Base-by-base conservation (phyloP, 2,113 vertebrate genomes). In the Cyphomyrus discorhynchus region DNA sequence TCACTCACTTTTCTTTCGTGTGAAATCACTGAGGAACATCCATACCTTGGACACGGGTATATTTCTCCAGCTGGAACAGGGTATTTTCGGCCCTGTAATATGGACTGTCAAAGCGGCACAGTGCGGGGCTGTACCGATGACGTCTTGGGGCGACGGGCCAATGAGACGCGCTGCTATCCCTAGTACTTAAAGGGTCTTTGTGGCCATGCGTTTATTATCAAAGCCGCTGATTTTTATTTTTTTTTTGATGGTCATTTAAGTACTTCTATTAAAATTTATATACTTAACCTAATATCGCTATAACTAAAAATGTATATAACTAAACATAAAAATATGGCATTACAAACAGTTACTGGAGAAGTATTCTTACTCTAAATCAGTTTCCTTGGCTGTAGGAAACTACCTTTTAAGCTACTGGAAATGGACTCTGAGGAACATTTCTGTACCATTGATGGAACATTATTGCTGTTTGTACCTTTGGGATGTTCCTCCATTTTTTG, bases 31-130 rank as follows among this genome's bases (percentile, higher is more conserved):
- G 19, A 46, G 82, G 42, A 45, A 89, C 31, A 89, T 89, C 70
- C 70, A 49, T 89, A 11, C 47, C 88, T 82, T 19, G 15, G 70
- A 89, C 27, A 50, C 88, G 66, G 47, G n/a, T 8, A 53, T 35
- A 46, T 70, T 42, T n/a, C 35, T 70, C 80, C 85, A 46, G 47
- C 53, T 50, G 77, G 39, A 87, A 88, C 87, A 58, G 74, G 31
- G 56, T 39, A 49, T 83, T 88, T 52, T 89, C 53, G 53, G 85
- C 74, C 82, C 53, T 66, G 85, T 62, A 89, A 89, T 91, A 91
- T 85, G 88, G 86, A 52, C 89, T 66, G 52, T 83, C 74, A 88
- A 91, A 66, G 24, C 53, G 45, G 21, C 88, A 88, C 84, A 49
- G 85, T 52, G 77, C n/a, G 53, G n/a, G 53, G 77, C 87, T 62